Conservation (phyloP, 2,888 invertebrate genomes). For the Deroplatys truncata region DNA sequence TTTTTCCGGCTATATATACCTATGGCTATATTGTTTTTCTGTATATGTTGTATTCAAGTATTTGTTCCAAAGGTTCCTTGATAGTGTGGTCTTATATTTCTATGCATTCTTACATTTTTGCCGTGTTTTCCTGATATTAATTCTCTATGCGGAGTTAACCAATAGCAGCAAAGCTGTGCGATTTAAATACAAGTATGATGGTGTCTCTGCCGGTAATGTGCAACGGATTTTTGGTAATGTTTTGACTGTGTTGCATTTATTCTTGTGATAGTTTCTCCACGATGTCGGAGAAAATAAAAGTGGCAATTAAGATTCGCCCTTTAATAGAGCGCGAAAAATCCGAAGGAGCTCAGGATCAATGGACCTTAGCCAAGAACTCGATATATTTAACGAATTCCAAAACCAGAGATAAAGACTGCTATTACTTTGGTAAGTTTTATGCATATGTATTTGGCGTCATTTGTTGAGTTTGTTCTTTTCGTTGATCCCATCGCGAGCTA, state of each 20-base stretch:
- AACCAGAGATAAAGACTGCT: constrained; percentile 34
- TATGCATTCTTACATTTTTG: too few species aligned
- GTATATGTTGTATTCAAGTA: too few species aligned
- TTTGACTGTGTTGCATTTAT: too few species aligned
- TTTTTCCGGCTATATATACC: too few species aligned
- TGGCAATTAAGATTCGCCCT: constrained; percentile 70
- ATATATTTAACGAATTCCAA: constrained; percentile 56
- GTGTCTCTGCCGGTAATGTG: too few species aligned
- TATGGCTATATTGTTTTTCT: too few species aligned
- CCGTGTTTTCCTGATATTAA: too few species aligned
- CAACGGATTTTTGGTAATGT: too few species aligned
- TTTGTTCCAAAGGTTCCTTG: too few species aligned
- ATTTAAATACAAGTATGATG: background rate
- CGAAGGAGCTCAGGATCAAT: constrained; percentile 53
- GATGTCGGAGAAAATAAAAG: constrained; percentile 67
- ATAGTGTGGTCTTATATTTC: too few species aligned
- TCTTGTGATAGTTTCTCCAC: background rate
- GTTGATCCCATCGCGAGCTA: too few species aligned
- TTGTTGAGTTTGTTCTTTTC: background rate
- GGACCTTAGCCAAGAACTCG: constrained; percentile 58
- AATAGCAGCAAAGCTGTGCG: background rate
- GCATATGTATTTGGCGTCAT: background rate
- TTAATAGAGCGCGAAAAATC: constrained; percentile 61
- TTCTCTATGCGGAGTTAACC: background rate
- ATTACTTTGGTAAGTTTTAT: constrained; percentile 39